Evolutionary conservation across 2,797 vertebrate species (phyloP).

Genomic region (Nothura maculosa): DNA sequence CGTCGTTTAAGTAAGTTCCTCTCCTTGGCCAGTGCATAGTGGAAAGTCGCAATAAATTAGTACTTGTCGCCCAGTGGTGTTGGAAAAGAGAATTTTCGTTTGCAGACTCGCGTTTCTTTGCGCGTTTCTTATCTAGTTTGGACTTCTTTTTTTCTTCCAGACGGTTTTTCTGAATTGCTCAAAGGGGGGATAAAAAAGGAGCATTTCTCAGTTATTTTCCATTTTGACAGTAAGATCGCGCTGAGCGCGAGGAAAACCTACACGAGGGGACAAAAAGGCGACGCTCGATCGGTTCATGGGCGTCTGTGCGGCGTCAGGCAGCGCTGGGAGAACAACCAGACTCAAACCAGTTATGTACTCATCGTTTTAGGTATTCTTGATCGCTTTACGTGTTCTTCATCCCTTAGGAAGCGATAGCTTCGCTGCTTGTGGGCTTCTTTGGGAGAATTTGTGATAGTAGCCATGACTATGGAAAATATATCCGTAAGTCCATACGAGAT

Average conservation of each 20-base stretch:
- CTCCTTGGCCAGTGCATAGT: constrained; percentile 3
- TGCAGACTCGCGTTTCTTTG: background rate
- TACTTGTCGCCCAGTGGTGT: constrained; percentile 11
- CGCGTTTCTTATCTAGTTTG: background rate
- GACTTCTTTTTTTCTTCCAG: background rate
- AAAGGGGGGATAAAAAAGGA: accelerated
- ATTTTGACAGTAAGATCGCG: background rate
- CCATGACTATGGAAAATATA: background rate
- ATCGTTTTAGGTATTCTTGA: background rate
- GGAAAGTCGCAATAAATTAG: constrained; percentile 23
- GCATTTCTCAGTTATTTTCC: background rate
- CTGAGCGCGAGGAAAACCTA: background rate
- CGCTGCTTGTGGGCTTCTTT: background rate
- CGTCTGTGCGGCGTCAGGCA: background rate
- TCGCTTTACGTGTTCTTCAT: background rate
- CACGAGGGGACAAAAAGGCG: background rate
- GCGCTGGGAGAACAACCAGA: background rate
- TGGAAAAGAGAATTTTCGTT: background rate
- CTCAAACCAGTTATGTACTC: background rate
- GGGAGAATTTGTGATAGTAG: background rate
- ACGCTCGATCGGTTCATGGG: background rate
- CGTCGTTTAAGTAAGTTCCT: constrained; percentile 8
- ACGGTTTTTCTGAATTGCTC: background rate
- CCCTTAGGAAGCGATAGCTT: background rate
- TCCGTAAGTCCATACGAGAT: background rate